Evolutionary conservation across 2,888 invertebrate species (phyloP).

Genomic region (Matsumyia berberina): DNA sequence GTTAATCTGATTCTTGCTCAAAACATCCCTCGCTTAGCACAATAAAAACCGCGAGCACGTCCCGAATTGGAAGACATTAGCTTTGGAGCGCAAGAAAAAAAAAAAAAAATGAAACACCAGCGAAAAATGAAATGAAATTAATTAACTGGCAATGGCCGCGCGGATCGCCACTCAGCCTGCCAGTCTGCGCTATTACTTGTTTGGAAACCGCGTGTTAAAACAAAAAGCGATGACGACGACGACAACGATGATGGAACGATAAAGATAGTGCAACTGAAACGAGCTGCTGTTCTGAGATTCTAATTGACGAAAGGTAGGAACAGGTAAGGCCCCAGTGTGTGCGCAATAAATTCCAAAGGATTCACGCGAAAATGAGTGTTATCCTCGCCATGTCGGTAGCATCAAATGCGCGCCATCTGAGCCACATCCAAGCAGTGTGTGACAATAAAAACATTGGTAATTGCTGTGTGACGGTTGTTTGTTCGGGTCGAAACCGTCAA

Average conservation of each 20-base stretch:
- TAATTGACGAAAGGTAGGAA: slow-evolving; percentile 51
- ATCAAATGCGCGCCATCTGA: slow-evolving; percentile 60
- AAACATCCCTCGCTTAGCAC: slow-evolving; percentile 52
- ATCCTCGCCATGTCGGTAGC: slow-evolving; percentile 67
- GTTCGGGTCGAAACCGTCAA: slow-evolving; percentile 17
- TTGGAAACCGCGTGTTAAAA: slow-evolving; percentile 48
- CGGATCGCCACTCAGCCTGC: slow-evolving; percentile 19
- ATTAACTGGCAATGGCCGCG: slow-evolving; percentile 57
- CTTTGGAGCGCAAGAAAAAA: slow-evolving; percentile 56
- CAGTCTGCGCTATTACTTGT: slow-evolving; percentile 14
- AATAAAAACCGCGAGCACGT: slow-evolving; percentile 71
- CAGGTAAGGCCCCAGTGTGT: slow-evolving; percentile 39
- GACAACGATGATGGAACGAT: slow-evolving; percentile 61
- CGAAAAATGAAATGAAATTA: slow-evolving; percentile 72
- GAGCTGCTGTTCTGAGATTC: slow-evolving; percentile 58
- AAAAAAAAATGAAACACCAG: slow-evolving; percentile 26
- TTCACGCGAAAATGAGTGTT: slow-evolving; percentile 68
- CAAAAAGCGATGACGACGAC: slow-evolving; percentile 39
- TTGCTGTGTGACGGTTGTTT: slow-evolving; percentile 41
- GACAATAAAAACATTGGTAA: slow-evolving; percentile 71
- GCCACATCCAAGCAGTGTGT: slow-evolving; percentile 44
- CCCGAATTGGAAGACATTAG: slow-evolving; percentile 69
- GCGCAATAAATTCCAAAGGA: slow-evolving; percentile 71
- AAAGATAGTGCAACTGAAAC: slow-evolving; percentile 66
- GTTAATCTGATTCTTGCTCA: slow-evolving; percentile 42